phyloP scores from a whole-genome alignment of 2,888 invertebrate genomes.

The Tuta absoluta region DNA sequence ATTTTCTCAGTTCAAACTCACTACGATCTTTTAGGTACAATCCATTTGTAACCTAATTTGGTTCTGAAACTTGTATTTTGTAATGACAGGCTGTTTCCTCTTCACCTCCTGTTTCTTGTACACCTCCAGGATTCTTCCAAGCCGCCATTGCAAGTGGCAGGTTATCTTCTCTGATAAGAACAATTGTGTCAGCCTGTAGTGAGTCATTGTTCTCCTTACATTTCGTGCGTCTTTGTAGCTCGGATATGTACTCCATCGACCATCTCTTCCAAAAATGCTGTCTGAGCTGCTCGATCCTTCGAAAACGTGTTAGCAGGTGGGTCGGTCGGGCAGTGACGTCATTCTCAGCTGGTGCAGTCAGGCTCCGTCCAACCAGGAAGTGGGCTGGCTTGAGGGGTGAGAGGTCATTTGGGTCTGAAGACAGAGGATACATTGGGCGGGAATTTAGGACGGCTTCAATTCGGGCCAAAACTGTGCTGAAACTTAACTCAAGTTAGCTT shows the following conservation, averaged over 20 bases:
- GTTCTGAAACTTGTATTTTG: no score
- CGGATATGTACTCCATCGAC: conserved; percentile 24
- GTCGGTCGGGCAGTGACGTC: background rate
- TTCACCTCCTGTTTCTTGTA: no score
- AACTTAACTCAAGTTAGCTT: no score
- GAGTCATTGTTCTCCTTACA: conserved; percentile 22
- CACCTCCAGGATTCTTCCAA: background rate
- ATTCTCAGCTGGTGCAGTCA: conserved; percentile 6
- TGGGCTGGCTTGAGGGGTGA: no score
- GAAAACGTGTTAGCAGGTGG: conserved; percentile 5
- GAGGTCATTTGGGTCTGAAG: no score
- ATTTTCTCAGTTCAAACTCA: no score
- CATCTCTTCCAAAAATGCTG: conserved; percentile 27
- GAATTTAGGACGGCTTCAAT: no score
- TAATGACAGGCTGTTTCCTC: no score
- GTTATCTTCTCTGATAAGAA: conserved; percentile 29
- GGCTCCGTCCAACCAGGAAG: background rate
- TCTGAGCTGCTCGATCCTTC: conserved; percentile 28
- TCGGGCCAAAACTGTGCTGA: no score
- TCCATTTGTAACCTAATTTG: no score
- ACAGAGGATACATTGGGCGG: no score
- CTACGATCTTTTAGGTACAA: no score
- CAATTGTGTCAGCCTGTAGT: conserved; percentile 22
- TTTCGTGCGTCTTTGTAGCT: conserved; percentile 31
- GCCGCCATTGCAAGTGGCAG: conserved; percentile 11